phyloP scores from a whole-genome alignment of 1,140 invertebrate species.

The Spodoptera frugiperda region DNA sequence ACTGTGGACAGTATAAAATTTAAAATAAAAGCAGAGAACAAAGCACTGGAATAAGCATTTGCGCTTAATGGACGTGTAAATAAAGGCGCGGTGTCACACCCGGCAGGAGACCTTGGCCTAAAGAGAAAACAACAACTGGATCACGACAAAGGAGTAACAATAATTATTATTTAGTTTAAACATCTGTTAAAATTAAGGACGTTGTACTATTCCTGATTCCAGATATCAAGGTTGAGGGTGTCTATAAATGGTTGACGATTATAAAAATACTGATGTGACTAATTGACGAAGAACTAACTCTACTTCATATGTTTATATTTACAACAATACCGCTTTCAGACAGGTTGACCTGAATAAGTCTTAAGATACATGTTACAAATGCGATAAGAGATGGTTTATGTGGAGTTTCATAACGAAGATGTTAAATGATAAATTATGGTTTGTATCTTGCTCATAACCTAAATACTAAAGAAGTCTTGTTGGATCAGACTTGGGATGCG shows the following conservation, averaged over 20 bases:
- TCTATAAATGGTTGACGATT: not conserved
- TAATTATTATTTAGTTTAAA: conserved; percentile 12
- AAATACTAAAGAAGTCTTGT: not conserved
- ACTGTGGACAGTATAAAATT: conserved; percentile 8
- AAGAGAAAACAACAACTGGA: conserved; percentile 53
- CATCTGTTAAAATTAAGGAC: conserved; percentile 21
- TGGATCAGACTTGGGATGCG: not conserved
- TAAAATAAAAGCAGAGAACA: conserved; percentile 50
- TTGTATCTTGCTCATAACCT: not conserved
- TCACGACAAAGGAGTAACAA: conserved; percentile 43
- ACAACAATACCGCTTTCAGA: conserved; percentile 26
- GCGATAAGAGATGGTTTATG: conserved; percentile 28
- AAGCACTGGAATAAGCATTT: conserved; percentile 61
- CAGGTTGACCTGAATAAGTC: conserved; percentile 32
- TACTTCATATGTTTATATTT: not conserved
- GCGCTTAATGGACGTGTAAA: conserved; percentile 72
- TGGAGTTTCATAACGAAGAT: conserved; percentile 15
- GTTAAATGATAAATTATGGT: conserved; percentile 18
- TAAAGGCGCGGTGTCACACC: conserved; percentile 67
- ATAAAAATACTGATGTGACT: not conserved
- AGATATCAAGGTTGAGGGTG: conserved; percentile 29
- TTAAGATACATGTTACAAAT: conserved; percentile 32
- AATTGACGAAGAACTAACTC: not conserved
- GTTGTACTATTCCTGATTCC: not conserved
- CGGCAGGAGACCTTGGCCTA: conserved; percentile 69